Conservation (phyloP, 1,140 invertebrate genomes). For the Sitobion miscanthi region DNA sequence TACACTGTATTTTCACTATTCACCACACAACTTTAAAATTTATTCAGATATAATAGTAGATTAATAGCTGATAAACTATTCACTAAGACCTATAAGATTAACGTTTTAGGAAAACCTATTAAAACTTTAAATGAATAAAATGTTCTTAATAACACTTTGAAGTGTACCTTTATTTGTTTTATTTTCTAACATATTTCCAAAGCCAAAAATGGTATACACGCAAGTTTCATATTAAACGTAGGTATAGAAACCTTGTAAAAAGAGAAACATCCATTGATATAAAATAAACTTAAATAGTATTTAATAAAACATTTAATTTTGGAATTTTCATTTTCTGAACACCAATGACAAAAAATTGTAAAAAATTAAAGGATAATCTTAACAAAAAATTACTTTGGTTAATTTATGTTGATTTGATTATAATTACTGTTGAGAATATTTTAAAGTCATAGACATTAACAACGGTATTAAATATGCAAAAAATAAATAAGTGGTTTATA, state of each 20-base stretch:
- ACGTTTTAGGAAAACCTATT: not conserved
- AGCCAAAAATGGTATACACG: not conserved
- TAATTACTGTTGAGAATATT: not conserved
- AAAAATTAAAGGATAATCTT: not conserved
- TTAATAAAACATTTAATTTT: not conserved
- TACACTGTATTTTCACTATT: not conserved
- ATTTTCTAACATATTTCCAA: not conserved
- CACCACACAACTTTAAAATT: not conserved
- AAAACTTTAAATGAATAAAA: not conserved
- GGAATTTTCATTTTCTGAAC: not conserved
- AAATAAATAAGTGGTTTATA: not conserved
- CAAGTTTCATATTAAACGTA: too few relatives aligned
- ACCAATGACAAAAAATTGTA: not conserved
- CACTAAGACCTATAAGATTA: not conserved
- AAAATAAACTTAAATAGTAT: not conserved
- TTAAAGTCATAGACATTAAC: not conserved
- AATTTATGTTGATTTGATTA: not conserved
- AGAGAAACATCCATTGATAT: not conserved
- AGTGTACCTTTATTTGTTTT: not conserved
- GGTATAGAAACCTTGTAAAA: too few relatives aligned
- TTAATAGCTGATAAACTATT: slow-evolving; percentile 11
- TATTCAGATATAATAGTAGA: not conserved
- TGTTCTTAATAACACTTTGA: not conserved
- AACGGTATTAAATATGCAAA: not conserved
- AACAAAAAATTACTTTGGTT: not conserved